Evolutionary conservation across 2,888 invertebrate species (phyloP).

Genomic region (Suillia variegata): DNA sequence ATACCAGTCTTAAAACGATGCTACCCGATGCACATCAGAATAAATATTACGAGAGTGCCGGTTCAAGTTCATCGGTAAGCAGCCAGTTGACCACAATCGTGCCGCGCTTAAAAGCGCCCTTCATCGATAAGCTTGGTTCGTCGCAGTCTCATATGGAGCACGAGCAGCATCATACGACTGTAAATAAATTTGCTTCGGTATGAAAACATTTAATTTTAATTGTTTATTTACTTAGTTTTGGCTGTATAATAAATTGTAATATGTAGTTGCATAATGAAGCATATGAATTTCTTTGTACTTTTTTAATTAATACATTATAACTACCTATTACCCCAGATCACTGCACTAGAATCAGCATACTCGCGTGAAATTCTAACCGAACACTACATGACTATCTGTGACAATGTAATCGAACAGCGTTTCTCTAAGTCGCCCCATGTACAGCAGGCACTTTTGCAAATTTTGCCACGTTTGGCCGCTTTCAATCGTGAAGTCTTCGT

Average conservation of each 20-base stretch:
- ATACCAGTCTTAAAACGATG: constrained; percentile 72
- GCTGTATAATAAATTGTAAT: background rate
- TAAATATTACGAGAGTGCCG: constrained; percentile 41
- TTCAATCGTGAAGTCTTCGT: constrained; percentile 85
- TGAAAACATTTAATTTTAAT: constrained; percentile 7
- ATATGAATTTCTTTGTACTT: constrained; percentile 12
- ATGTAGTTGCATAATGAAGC: too few species aligned
- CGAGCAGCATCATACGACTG: constrained; percentile 45
- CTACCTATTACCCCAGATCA: too few species aligned
- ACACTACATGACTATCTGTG: constrained; percentile 81
- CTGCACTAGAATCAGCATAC: constrained; percentile 83
- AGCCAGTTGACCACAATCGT: constrained; percentile 51
- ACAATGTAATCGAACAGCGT: constrained; percentile 78
- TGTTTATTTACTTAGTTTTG: background rate
- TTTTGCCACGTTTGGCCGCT: constrained; percentile 92
- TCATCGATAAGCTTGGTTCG: constrained; percentile 56
- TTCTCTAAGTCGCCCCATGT: constrained; percentile 77
- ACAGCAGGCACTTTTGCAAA: constrained; percentile 83
- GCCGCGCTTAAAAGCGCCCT: constrained; percentile 62
- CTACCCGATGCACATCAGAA: constrained; percentile 56
- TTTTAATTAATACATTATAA: background rate
- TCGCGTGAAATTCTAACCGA: constrained; percentile 82
- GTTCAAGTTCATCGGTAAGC: constrained; percentile 30
- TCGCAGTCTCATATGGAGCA: constrained; percentile 48
- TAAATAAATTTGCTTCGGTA: constrained; percentile 47